These are phyloP conservation scores for Danaus plexippus DNA, from an alignment of 1,140 invertebrate genomes.

Conservation along the genomic window DNA sequence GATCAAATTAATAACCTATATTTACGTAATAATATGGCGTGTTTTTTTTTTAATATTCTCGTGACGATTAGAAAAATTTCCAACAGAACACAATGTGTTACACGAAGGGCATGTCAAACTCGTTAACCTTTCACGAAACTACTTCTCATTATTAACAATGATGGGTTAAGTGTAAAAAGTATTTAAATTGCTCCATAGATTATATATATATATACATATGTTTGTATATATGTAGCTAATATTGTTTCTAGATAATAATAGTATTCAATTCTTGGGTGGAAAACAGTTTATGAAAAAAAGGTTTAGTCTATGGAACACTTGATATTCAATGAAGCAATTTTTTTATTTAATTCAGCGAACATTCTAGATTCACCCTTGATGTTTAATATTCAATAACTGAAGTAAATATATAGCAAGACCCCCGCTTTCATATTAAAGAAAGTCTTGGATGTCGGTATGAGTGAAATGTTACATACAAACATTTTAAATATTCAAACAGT, in stretches of 20 bases:
- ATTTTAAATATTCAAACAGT: slow-evolving; percentile 66
- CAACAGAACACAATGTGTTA: not conserved
- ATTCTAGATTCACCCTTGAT: slow-evolving; percentile 19
- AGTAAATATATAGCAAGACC: slow-evolving; percentile 12
- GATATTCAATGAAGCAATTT: slow-evolving; percentile 9
- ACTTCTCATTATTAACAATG: slow-evolving; percentile 34
- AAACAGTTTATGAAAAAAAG: not conserved
- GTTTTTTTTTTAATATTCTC: no score
- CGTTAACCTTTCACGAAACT: slow-evolving; percentile 61
- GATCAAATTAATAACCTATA: no score
- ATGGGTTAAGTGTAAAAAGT: slow-evolving; percentile 23
- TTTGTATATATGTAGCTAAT: not conserved
- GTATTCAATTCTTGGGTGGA: not conserved
- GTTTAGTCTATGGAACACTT: not conserved
- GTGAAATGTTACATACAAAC: slow-evolving; percentile 23
- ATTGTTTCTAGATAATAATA: slow-evolving; percentile 11
- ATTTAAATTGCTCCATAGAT: not conserved
- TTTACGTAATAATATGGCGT: no score
- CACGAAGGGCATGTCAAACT: slow-evolving; percentile 31
- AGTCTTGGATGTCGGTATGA: slow-evolving; percentile 24
- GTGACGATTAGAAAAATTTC: no score
- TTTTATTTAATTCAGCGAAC: slow-evolving; percentile 11
- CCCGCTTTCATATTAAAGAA: slow-evolving; percentile 17
- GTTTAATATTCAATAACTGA: slow-evolving; percentile 27
- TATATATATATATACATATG: no score